A percentile compares a stretch with the other conserved stretches of the same genome.
These are phyloP conservation scores for Acanthisitta chloris DNA, from an alignment of 2,113 vertebrate genomes.

Conservation along the genomic window DNA sequence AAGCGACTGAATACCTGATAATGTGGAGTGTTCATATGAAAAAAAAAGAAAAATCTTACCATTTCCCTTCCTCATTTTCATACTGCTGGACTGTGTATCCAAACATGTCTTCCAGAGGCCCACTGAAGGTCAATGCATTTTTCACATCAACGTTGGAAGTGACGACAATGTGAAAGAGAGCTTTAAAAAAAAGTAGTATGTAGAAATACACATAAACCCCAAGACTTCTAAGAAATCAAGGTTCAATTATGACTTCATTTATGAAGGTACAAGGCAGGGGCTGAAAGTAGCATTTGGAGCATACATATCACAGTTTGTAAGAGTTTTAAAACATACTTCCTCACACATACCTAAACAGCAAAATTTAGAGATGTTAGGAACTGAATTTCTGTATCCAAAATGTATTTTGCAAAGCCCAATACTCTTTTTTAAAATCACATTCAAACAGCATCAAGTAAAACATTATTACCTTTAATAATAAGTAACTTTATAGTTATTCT, in stretches of 20 bases:
- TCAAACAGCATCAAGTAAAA: not conserved
- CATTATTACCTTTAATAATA: not conserved
- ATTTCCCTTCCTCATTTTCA: constrained; percentile 95
- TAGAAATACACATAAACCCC: not conserved
- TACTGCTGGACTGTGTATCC: constrained; percentile 97
- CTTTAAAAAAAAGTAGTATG: constrained; percentile 55
- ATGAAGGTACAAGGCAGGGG: not conserved
- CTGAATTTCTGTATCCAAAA: not conserved
- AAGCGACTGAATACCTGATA: not conserved
- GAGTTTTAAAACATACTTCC: not conserved
- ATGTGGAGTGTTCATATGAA: not conserved
- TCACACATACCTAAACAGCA: not conserved
- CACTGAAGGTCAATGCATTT: constrained; percentile 87
- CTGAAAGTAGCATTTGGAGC: not conserved
- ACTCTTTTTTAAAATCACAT: not conserved
- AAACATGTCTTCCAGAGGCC: constrained; percentile 93
- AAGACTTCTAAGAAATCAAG: not conserved
- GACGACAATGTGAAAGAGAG: constrained; percentile 66
- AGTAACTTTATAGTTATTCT: not conserved
- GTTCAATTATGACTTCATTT: not conserved
- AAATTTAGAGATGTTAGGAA: not conserved
- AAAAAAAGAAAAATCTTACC: constrained; percentile 75
- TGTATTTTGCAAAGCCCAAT: not conserved
- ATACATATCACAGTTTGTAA: not conserved
- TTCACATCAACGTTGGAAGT: constrained; percentile 95